These are phyloP conservation scores for Pseudopleuronectes americanus DNA, from an alignment of 2,797 vertebrate genomes.

Conservation along the genomic window DNA sequence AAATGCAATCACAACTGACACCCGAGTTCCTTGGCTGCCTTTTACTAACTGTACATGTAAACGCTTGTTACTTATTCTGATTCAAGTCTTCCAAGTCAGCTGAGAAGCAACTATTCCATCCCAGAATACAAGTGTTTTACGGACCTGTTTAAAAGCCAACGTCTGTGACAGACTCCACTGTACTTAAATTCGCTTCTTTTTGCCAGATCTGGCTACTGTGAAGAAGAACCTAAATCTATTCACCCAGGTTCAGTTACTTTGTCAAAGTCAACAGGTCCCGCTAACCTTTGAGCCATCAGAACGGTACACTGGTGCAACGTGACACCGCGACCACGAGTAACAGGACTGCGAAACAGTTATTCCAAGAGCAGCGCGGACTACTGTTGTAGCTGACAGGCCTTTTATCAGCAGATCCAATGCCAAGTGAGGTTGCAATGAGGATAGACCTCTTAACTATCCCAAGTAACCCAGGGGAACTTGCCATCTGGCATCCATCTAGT, in stretches of 20 bases:
- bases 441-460: conserved; percentile 46
- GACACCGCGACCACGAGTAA: conserved; percentile 48
- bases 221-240: conserved; percentile 23
- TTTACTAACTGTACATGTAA: conserved; percentile 6
- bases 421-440: conserved; percentile 21
- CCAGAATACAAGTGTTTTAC: conserved; percentile 38
- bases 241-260: conserved; percentile 47
- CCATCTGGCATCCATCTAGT: conserved; percentile 57
- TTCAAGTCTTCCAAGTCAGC: conserved; percentile 25
- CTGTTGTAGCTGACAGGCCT: conserved; percentile 30
- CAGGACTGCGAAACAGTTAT: conserved; percentile 54
- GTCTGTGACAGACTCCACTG: conserved; percentile 42
- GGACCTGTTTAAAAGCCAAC: conserved; percentile 21
- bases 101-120: conserved; percentile 24
- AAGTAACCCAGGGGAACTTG: conserved; percentile 36
- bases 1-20: conserved; percentile 8
- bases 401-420: conserved; percentile 46
- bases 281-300: conserved; percentile 74
- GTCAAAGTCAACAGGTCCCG: conserved; percentile 64
- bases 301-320: conserved; percentile 64
- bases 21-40: conserved; percentile 9
- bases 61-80: conserved; percentile 21
- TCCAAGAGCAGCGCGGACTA: conserved; percentile 41
- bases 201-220: conserved; percentile 10
- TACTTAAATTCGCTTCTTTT: conserved; percentile 17